Conservation (phyloP, 2,888 invertebrate genomes). For the Siphlonurus alternatus region DNA sequence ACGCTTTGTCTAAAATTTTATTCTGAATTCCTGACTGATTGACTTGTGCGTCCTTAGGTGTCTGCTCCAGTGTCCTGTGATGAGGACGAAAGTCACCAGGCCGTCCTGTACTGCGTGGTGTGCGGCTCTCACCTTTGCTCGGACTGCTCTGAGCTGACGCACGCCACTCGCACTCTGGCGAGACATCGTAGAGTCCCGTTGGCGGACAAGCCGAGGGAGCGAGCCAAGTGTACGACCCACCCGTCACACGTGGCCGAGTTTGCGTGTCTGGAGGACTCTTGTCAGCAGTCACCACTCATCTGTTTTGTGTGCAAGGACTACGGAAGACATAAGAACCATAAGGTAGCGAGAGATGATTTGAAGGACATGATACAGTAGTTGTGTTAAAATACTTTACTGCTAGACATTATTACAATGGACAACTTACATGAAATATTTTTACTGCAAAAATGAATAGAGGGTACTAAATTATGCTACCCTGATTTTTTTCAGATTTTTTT, state of each 20-base stretch:
- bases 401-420: too few species aligned
- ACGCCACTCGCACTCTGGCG: slow-evolving; percentile 33
- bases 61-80: slow-evolving; percentile 24
- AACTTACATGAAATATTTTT: too few species aligned
- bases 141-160: slow-evolving; percentile 33
- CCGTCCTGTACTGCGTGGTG: slow-evolving; percentile 36
- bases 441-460: too few species aligned
- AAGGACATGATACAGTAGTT: too few species aligned
- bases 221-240: slow-evolving; percentile 34
- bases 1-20: too few species aligned
- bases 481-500: too few species aligned
- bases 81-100: slow-evolving; percentile 34
- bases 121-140: slow-evolving; percentile 36
- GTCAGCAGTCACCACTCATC: slow-evolving; percentile 32
- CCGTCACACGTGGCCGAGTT: slow-evolving; percentile 36
- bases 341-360: too few species aligned
- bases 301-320: slow-evolving; percentile 41
- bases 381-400: too few species aligned
- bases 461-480: too few species aligned
- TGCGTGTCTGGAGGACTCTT: slow-evolving; percentile 35
- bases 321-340: slow-evolving; percentile 34
- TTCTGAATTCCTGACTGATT: too few species aligned
- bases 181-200: slow-evolving; percentile 35
- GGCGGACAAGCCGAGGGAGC: slow-evolving; percentile 36
- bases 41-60: neutral